A percentile compares a stretch with the other conserved stretches of the same genome.
These are phyloP conservation scores for Calameuta filiformis DNA, from an alignment of 2,888 invertebrate species.

Conservation along the genomic window DNA sequence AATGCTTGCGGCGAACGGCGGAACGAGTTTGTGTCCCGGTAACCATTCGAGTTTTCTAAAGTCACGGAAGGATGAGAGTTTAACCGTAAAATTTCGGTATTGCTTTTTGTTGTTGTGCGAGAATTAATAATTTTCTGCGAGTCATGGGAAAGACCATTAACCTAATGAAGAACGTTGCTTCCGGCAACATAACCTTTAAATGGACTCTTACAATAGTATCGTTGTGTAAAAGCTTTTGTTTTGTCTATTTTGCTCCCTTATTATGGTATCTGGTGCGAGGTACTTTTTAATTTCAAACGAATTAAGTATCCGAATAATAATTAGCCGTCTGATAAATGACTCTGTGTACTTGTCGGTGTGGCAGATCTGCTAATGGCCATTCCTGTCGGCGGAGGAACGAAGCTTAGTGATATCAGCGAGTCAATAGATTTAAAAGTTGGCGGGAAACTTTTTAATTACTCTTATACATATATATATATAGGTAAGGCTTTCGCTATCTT, in stretches of 20 bases:
- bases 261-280: background rate
- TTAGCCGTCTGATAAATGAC: background rate
- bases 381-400: background rate
- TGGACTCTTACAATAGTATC: background rate
- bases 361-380: background rate
- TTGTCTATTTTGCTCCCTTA: too few relatives aligned
- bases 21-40: background rate
- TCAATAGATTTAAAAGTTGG: slow-evolving; percentile 11
- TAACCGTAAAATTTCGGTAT: background rate
- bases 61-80: background rate
- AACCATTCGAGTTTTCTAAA: background rate
- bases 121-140: background rate
- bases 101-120: background rate
- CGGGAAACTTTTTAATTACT: slow-evolving; percentile 23
- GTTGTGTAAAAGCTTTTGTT: background rate
- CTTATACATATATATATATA: slow-evolving; percentile 11
- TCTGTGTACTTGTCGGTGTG: background rate
- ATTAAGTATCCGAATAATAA: background rate
- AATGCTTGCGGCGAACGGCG: too few relatives aligned
- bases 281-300: background rate
- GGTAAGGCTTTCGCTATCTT: slow-evolving; percentile 15
- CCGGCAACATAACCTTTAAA: background rate
- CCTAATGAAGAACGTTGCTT: background rate
- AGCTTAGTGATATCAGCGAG: background rate
- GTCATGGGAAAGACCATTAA: background rate